Evolutionary conservation across 2,888 invertebrate genomes (phyloP).

Genomic region (Eutolmus rufibarbis): DNA sequence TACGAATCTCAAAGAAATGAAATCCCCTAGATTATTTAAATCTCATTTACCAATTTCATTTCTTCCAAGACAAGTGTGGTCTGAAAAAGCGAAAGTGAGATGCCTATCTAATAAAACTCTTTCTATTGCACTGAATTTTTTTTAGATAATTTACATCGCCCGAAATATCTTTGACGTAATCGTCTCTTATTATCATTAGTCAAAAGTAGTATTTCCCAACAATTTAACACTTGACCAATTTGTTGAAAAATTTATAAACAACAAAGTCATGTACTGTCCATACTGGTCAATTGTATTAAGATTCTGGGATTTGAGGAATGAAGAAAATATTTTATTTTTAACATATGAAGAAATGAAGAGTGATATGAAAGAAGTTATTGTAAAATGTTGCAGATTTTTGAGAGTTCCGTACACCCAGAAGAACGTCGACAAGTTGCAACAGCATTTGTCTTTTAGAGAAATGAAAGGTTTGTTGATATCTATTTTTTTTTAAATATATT

Average conservation of each 20-base stretch:
- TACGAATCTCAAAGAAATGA: conserved; percentile 48
- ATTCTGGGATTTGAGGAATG: background rate
- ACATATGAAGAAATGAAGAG: background rate
- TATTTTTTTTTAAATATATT: too few relatives aligned
- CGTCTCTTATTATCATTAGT: conserved; percentile 76
- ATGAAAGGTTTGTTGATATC: too few relatives aligned
- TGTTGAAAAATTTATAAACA: too few relatives aligned
- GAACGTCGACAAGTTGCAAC: too few relatives aligned
- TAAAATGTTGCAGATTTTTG: background rate
- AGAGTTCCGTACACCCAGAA: too few relatives aligned
- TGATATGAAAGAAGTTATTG: background rate
- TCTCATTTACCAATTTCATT: conserved; percentile 58
- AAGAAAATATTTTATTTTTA: background rate
- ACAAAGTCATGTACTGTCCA: too few relatives aligned
- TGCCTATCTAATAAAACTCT: background rate
- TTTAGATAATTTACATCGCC: conserved; percentile 77
- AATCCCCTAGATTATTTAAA: conserved; percentile 57
- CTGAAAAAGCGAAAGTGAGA: conserved; percentile 56
- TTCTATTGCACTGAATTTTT: background rate
- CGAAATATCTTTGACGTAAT: conserved; percentile 83
- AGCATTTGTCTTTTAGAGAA: too few relatives aligned
- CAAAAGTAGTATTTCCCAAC: conserved; percentile 45
- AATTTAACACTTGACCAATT: background rate
- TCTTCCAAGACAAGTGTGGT: conserved; percentile 58
- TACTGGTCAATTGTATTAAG: background rate